Percentiles rank a stretch among this genome's conserved stretches.
phyloP scores from a whole-genome alignment of 2,888 invertebrate species.

The Eristalis pertinax region DNA sequence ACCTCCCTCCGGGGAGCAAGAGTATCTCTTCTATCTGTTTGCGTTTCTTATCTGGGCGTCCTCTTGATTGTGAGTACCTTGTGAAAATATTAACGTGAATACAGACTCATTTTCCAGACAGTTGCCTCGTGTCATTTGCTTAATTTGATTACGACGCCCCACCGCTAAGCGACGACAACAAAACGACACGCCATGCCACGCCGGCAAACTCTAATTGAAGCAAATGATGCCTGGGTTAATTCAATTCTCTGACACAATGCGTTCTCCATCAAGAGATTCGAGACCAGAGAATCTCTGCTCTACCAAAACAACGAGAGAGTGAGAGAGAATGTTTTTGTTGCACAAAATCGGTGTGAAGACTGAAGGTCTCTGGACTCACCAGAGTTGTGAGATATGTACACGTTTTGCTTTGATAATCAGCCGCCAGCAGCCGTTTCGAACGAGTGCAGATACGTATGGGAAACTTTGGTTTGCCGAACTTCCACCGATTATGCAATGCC shows the following conservation, averaged over 20 bases:
- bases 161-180: background rate
- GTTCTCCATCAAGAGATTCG: background rate
- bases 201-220: constrained; percentile 36
- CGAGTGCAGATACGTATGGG: background rate
- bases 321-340: background rate
- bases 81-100: constrained; percentile 36
- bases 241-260: constrained; percentile 30
- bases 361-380: background rate
- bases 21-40: background rate
- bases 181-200: background rate
- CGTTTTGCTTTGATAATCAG: background rate
- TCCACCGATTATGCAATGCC: background rate
- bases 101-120: constrained; percentile 50
- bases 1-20: too few species aligned
- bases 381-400: background rate
- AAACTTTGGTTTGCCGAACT: background rate
- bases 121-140: constrained; percentile 58
- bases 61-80: constrained; percentile 29
- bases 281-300: background rate
- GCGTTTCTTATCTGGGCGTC: background rate
- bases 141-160: constrained; percentile 62
- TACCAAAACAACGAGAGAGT: background rate
- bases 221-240: constrained; percentile 49
- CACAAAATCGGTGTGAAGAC: background rate
- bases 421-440: background rate